Base-by-base conservation (phyloP, 1,140 invertebrate species). In the Berghia stephanieae region DNA sequence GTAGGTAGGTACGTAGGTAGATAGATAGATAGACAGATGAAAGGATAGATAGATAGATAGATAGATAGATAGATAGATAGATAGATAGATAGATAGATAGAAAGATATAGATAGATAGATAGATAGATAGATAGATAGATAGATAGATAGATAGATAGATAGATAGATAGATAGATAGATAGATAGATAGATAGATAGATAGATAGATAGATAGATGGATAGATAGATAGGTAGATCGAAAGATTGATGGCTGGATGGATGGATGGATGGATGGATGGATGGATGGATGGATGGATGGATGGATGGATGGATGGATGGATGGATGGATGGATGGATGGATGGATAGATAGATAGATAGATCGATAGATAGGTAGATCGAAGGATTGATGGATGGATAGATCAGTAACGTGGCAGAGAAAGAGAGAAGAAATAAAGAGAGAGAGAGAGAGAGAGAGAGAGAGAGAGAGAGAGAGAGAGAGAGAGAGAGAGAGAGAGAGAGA, bases 1-100 rank as follows among this genome's bases (percentile, higher is more conserved):
- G n/a, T n/a, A n/a, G n/a, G n/a, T n/a, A 60, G 55, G 34, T n/a
- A 60, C n/a, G n/a, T n/a, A n/a, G n/a, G n/a, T n/a, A n/a, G n/a
- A n/a, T n/a, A n/a, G n/a, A n/a, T n/a, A n/a, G n/a, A n/a, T n/a
- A n/a, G n/a, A n/a, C n/a, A n/a, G n/a, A n/a, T n/a, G n/a, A n/a
- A n/a, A n/a, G n/a, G n/a, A 60, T n/a, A 60, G 55, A 60, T n/a
- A 60, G 55, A 60, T n/a, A 60, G 55, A 60, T n/a, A 60, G 55
- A 60, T n/a, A 60, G 55, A 60, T n/a, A 60, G 55, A 52, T n/a
- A 60, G 55, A 60, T n/a, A 21, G 55, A 60, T n/a, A 6, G 55
- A 21, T 8, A 21, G 55, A 21, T n/a, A 21, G 55, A 52, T 13
- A 52, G 46, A n/a, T n/a, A n/a, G n/a, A n/a, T n/a, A n/a, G n/a